phyloP scores from a whole-genome alignment of 2,888 invertebrate genomes.

The Polylopha cassiicola region DNA sequence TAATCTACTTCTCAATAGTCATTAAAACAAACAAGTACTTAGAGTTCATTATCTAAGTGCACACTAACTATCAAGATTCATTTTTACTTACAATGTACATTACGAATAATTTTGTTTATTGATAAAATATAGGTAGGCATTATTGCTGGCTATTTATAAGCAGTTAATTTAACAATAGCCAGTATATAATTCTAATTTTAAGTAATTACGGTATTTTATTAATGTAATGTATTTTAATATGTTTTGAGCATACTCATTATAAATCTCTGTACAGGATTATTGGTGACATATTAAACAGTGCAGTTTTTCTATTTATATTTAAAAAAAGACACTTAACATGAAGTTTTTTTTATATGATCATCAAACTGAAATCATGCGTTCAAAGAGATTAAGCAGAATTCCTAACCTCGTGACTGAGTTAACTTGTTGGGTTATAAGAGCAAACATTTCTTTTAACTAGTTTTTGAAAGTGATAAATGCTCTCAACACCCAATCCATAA shows the following conservation, averaged over 20 bases:
- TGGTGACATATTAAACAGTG: conserved; percentile 21
- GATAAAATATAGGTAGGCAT: conserved; percentile 39
- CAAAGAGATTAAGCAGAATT: no score
- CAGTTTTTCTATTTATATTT: background rate
- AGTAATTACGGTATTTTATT: conserved; percentile 26
- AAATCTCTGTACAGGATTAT: conserved; percentile 27
- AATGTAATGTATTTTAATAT: conserved; percentile 29
- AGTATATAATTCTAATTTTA: conserved; percentile 29
- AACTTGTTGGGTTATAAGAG: no score
- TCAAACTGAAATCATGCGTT: conserved; percentile 14
- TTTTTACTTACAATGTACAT: conserved; percentile 77
- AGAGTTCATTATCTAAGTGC: conserved; percentile 49
- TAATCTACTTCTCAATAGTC: conserved; percentile 40
- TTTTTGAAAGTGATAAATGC: no score
- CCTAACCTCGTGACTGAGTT: no score
- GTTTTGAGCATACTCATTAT: conserved; percentile 54
- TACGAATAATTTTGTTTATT: conserved; percentile 72
- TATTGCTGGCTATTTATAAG: conserved; percentile 34
- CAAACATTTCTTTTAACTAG: no score
- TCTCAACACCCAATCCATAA: no score
- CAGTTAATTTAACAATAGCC: conserved; percentile 35
- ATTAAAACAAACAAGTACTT: conserved; percentile 41
- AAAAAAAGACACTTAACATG: conserved; percentile 4
- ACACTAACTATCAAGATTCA: conserved; percentile 74
- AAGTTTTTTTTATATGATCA: conserved; percentile 10